These are phyloP conservation scores for Oryctes rhinoceros DNA, from an alignment of 1,140 invertebrate genomes.

Conservation along the genomic window DNA sequence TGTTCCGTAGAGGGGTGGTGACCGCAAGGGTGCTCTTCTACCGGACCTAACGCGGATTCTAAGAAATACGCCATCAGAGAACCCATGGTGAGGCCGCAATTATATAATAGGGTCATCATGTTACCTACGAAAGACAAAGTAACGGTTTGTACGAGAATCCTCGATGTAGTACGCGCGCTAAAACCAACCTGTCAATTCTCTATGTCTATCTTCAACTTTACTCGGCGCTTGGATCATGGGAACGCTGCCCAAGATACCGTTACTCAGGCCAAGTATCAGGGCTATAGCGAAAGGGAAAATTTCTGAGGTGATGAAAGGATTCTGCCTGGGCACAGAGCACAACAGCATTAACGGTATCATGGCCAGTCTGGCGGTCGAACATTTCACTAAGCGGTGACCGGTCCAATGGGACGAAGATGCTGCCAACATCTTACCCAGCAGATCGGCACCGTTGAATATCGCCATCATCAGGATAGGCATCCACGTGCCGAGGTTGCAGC, in stretches of 20 bases:
- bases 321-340: slow-evolving; percentile 77
- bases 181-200: slow-evolving; percentile 74
- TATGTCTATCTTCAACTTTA: slow-evolving; percentile 79
- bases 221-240: slow-evolving; percentile 91
- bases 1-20: background rate
- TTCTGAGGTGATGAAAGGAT: slow-evolving; percentile 77
- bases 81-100: slow-evolving; percentile 82
- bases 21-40: slow-evolving; percentile 61
- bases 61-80: slow-evolving; percentile 84
- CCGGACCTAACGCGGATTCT: slow-evolving; percentile 75
- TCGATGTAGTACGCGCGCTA: background rate
- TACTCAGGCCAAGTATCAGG: slow-evolving; percentile 80
- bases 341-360: slow-evolving; percentile 83
- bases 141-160: background rate
- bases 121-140: slow-evolving; percentile 73
- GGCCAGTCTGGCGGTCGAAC: slow-evolving; percentile 72
- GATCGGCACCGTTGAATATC: slow-evolving; percentile 84
- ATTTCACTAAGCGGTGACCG: slow-evolving; percentile 72
- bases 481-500: slow-evolving; percentile 83
- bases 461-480: slow-evolving; percentile 93
- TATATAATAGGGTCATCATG: slow-evolving; percentile 92
- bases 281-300: slow-evolving; percentile 75
- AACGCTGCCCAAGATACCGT: slow-evolving; percentile 87
- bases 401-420: slow-evolving; percentile 83
- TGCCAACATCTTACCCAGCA: slow-evolving; percentile 82